phyloP scores from a whole-genome alignment of 2,888 invertebrate genomes.

The Coelinius sp. region DNA sequence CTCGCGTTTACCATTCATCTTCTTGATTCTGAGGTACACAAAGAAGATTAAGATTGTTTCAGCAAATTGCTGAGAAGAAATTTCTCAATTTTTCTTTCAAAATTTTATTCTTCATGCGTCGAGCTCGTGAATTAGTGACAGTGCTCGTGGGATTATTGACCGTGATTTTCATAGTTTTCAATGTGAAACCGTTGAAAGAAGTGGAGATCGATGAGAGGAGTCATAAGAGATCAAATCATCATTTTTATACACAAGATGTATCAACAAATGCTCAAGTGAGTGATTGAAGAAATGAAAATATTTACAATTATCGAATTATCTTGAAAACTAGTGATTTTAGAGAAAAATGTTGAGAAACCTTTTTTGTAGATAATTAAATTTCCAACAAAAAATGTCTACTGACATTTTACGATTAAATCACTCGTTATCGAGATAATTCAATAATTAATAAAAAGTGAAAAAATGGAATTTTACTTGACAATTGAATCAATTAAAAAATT shows the following conservation, averaged over 20 bases:
- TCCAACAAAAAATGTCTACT: too few relatives aligned
- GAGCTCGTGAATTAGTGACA: slow-evolving; percentile 52
- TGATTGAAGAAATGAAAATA: background rate
- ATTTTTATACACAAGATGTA: slow-evolving; percentile 32
- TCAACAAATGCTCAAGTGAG: background rate
- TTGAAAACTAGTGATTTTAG: too few relatives aligned
- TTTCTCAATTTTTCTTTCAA: background rate
- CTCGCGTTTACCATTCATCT: background rate
- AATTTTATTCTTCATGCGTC: slow-evolving; percentile 54
- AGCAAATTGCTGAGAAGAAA: background rate
- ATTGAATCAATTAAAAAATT: too few relatives aligned
- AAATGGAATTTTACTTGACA: too few relatives aligned
- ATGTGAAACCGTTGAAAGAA: slow-evolving; percentile 49
- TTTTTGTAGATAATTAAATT: too few relatives aligned
- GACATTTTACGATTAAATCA: too few relatives aligned
- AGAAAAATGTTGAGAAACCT: too few relatives aligned
- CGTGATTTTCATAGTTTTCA: slow-evolving; percentile 51
- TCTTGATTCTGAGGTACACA: background rate
- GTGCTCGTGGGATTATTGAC: slow-evolving; percentile 51
- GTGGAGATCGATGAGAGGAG: slow-evolving; percentile 30
- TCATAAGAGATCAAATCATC: background rate
- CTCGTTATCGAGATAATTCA: too few relatives aligned
- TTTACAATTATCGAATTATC: too few relatives aligned
- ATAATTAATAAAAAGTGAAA: too few relatives aligned
- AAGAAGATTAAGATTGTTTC: background rate